Base-by-base conservation (phyloP, 2,113 vertebrate genomes). In the Agelaius tricolor region DNA sequence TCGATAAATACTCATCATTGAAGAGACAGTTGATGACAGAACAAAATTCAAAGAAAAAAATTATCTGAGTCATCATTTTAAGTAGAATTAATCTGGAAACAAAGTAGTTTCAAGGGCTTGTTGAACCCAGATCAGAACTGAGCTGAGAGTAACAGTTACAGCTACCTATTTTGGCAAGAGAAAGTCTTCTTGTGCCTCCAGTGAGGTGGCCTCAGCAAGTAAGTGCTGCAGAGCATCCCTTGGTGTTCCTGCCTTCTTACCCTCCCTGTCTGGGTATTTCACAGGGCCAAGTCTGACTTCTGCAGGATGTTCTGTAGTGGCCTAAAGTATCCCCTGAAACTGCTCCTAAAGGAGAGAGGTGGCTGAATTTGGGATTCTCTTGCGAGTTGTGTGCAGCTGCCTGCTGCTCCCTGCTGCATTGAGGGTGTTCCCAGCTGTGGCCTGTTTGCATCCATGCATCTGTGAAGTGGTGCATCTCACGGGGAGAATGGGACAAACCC, bases 181-280 rank as follows among this genome's bases (percentile, higher is more conserved):
- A 7, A 68, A 58, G 18, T 33, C 8, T 37, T 61, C 7, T 54
- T 17, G 1, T 66, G 63, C 6, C 19, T 19, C 6, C 24, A 12
- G 21, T 0, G 0, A 77, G 31, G 5, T 12, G 5, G 39, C 21
- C 13, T 55, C 21, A 26, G 62, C 39, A 24, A 49, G 67, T 72
- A 83, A 30, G 11, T 73, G 31, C 65, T 84, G 37, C 59, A 58
- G 65, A 78, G 22, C 61, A 63, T 67, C 37, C 28, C 0, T 0
- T 2, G 2, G 21, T 86, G n/a, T 14, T 49, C 30, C 11, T 17
- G 8, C 49, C 52, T 78, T 27, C 39, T 82, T 2, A 0, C 8
- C 11, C 11, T 85, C 15, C 22, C 18, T 51, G 74, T 4, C 57
- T 0, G 0, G 16, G 33, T 15, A 0, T 87, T 91, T 55, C 27